Conservation (phyloP, 2,113 vertebrate species). For the Clarias gariepinus region DNA sequence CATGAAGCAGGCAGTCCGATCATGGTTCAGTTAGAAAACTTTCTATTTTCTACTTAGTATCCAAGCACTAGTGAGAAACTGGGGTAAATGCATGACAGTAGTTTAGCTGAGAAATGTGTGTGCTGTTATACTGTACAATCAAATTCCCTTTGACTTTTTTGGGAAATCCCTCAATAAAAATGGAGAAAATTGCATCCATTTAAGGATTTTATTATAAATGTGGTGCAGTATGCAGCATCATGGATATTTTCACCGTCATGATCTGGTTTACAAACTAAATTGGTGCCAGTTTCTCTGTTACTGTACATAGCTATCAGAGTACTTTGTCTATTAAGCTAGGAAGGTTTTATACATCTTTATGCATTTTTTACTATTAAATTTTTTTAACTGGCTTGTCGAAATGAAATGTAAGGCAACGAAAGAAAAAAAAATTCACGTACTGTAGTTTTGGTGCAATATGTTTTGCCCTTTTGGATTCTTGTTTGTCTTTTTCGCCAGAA, state of each 20-base stretch:
- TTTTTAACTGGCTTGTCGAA: background rate
- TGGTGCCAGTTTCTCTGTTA: background rate
- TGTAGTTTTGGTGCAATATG: background rate
- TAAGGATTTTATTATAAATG: background rate
- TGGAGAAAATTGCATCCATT: background rate
- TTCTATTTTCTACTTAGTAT: too few species aligned
- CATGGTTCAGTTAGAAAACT: too few species aligned
- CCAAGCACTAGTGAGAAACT: too few species aligned
- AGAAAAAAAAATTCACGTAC: background rate
- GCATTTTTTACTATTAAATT: background rate
- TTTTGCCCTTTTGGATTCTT: background rate
- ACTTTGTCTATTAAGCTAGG: background rate
- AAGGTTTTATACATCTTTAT: background rate
- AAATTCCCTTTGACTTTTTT: too few species aligned
- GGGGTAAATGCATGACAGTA: too few species aligned
- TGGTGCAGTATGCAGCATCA: background rate
- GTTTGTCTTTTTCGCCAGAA: background rate
- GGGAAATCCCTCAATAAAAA: too few species aligned
- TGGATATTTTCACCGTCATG: background rate
- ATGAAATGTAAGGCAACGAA: background rate
- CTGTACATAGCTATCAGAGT: background rate
- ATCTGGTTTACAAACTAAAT: background rate
- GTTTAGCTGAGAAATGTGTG: too few species aligned
- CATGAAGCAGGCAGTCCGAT: too few species aligned
- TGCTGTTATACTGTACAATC: too few species aligned